Evolutionary conservation across 2,113 vertebrate genomes (phyloP), one percentile per base, ranked within the genome.

Genomic region (Paracanthobrama guichenoti): DNA sequence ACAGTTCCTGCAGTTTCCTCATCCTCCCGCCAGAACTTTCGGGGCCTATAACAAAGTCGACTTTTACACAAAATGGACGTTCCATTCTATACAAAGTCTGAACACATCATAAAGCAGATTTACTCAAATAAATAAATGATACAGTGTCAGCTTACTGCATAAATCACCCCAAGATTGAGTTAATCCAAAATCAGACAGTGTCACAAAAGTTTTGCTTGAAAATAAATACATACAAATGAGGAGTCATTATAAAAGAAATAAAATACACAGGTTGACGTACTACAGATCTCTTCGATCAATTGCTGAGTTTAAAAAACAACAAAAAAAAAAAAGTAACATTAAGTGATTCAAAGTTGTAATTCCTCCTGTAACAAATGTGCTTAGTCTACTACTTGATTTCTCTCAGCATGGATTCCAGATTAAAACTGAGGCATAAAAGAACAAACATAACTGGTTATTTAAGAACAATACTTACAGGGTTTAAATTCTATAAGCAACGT

Each of bases 91-190:
- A 73, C 82, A 86, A 62, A 82, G 44, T 42, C 26, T 46, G 72
- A 86, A 76, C 42, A 48, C 26, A 79, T 28, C 35, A 64, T 42
- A 53, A 80, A 48, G 62, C 16, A 53, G 50, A 62, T n/a, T 74
- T n/a, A 31, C 28, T 67, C 59, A 85, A 87, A 85, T 82, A 81
- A 85, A 86, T 83, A 83, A 79, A 62, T 14, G n/a, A 69, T 83
- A 71, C 73, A 48, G 74, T 60, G 48, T 78, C 73, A 67, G 78
- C 8, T 28, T 39, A 48, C 42, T 80, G 62, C 79, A 24, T 13
- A 85, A 64, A 9, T 71, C 35, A 13, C 28, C 77, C 42, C 7
- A 46, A 26, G 57, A 46, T 62, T 60, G 13, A 72, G 31, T 28
- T 42, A 22, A 67, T 31, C 26, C 8, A 20, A 69, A 71, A 82